Percentiles rank a stretch among this genome's conserved stretches.
These are phyloP conservation scores for Cataglyphis livida DNA, from an alignment of 2,888 invertebrate genomes.

Conservation along the genomic window DNA sequence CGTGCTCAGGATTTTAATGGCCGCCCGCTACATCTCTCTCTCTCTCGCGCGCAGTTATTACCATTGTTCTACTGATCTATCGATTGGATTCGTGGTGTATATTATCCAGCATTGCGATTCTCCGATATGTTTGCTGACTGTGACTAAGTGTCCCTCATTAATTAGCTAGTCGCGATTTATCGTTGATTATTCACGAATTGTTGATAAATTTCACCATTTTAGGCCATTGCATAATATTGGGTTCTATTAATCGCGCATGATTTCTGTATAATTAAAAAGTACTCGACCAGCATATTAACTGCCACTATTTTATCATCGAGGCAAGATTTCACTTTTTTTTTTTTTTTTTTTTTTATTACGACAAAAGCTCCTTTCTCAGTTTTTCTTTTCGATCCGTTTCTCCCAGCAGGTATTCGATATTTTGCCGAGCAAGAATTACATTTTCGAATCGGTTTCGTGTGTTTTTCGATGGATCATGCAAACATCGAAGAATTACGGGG, in stretches of 20 bases:
- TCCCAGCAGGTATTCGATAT: not conserved
- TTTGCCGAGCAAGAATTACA: not conserved
- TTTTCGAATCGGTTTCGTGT: not conserved
- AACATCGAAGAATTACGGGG: not conserved
- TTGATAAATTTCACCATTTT: constrained; percentile 43
- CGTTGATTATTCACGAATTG: constrained; percentile 50
- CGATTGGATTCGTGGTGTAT: constrained; percentile 15
- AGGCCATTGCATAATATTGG: not conserved
- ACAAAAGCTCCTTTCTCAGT: not conserved
- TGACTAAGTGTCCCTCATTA: constrained; percentile 51
- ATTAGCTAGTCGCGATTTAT: constrained; percentile 47
- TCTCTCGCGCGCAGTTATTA: constrained; percentile 13
- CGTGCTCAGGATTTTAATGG: constrained; percentile 45
- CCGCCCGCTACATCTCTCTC: not conserved
- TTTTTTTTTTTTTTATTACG: too few relatives aligned
- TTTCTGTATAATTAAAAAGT: constrained; percentile 26
- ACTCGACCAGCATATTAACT: not conserved
- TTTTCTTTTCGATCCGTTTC: not conserved
- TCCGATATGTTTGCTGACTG: constrained; percentile 36
- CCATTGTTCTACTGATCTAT: constrained; percentile 45
- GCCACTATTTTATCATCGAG: not conserved
- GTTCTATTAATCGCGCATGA: not conserved
- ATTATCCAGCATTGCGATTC: constrained; percentile 42
- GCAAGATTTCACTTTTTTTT: not conserved
- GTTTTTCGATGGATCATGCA: not conserved